phyloP scores from a whole-genome alignment of 2,888 invertebrate genomes.

The Orthosia gothica region DNA sequence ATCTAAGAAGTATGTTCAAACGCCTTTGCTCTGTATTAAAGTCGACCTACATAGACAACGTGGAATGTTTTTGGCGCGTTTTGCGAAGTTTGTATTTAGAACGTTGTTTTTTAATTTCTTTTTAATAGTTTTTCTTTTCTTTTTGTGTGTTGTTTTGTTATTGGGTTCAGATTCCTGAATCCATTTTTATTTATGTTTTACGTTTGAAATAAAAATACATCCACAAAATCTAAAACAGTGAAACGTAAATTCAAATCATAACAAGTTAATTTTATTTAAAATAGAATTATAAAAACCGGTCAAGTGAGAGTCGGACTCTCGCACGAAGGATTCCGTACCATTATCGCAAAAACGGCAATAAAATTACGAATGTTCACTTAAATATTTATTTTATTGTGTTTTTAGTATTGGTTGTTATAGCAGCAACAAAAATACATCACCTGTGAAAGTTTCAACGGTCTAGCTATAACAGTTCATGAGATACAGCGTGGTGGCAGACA shows the following conservation, averaged over 20 bases:
- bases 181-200: too few relatives aligned
- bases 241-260: neutral
- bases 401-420: too few relatives aligned
- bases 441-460: too few relatives aligned
- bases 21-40: conserved; percentile 60
- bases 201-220: neutral
- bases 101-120: conserved; percentile 8
- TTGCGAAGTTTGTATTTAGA: conserved; percentile 33
- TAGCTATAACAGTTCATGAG: too few relatives aligned
- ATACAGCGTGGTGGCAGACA: too few relatives aligned
- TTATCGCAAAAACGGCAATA: too few relatives aligned
- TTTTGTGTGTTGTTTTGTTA: neutral
- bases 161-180: neutral
- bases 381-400: too few relatives aligned
- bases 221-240: neutral
- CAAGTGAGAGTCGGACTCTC: too few relatives aligned
- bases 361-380: too few relatives aligned
- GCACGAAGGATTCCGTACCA: too few relatives aligned
- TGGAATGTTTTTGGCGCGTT: conserved; percentile 34
- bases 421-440: too few relatives aligned
- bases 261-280: too few relatives aligned
- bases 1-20: conserved; percentile 53
- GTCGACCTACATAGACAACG: conserved; percentile 48
- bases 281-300: neutral
- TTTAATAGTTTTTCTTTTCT: neutral